Base-by-base conservation (phyloP, 2,797 vertebrate species). In the Acanthis flammea region DNA sequence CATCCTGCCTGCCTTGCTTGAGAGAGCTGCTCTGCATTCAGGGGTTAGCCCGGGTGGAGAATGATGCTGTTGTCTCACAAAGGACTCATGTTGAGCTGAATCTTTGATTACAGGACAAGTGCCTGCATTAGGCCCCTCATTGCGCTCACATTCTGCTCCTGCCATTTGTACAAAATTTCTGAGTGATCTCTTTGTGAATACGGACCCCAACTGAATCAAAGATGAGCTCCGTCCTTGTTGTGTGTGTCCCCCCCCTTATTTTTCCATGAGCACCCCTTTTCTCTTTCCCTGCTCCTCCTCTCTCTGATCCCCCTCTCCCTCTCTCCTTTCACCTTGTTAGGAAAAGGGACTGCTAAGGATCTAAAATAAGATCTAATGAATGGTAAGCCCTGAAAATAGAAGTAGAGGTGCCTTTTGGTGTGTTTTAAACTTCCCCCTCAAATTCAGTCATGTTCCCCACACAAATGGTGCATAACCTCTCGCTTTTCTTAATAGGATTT, bases 401-500 rank as follows among this genome's bases (percentile, higher is more conserved):
- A 11, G 22, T 39, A 57, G 28, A 50, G 15, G 48, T 35, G 61
- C 54, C 48, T 89, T 82, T 96, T 76, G 44, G 41, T 62, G 55
- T 19, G 65, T 73, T 95, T 88, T 80, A 60, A 80, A 83, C 51
- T 78, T 86, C 62, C 61, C 17, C 53, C 54, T 77, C 87, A 91
- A 95, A 97, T 94, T 97, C 83, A 68, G 79, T 37, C 93, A 35
- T 63, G 92, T 89, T 74, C 41, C 45, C 62, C 90, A 53, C 85
- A 94, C 78, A 95, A 94, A 73, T 35, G 65, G 72, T 66, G 75
- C 51, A 60, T 70, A 96, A 92, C 91, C 91, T 95, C 45, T 19
- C 72, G 93, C 80, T 95, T 95, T 96, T 71, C 95, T 95, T 97
- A 96, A 97, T 70, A 95, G 95, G 96, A 97, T 98, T 97, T 97